A percentile compares a stretch with the other conserved stretches of the same genome.
Evolutionary conservation across 2,888 invertebrate genomes (phyloP).

Genomic region (Aradus depressus): DNA sequence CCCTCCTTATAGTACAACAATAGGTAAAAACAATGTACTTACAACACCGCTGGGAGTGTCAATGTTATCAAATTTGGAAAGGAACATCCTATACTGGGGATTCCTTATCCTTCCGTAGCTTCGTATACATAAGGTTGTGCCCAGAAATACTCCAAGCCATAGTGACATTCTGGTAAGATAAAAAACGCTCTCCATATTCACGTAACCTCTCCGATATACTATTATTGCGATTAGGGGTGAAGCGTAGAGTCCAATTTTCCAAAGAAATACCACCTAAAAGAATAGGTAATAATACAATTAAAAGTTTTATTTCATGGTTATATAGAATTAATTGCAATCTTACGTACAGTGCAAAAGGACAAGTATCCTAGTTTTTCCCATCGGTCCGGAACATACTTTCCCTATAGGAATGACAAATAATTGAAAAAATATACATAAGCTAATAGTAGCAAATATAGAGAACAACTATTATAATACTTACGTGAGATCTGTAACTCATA

Average conservation of each 20-base stretch:
- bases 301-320: constrained; percentile 8
- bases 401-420: constrained; percentile 6
- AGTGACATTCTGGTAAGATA: constrained; percentile 49
- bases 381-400: constrained; percentile 8
- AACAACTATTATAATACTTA: neutral
- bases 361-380: constrained; percentile 17
- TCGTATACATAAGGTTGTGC: constrained; percentile 52
- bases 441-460: neutral
- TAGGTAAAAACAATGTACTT: too few species aligned
- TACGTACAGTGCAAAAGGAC: constrained; percentile 12
- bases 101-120: constrained; percentile 57
- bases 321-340: constrained; percentile 3
- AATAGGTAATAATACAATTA: neutral
- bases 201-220: constrained; percentile 55
- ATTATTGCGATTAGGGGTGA: constrained; percentile 63
- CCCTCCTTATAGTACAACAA: too few species aligned
- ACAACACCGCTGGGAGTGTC: constrained; percentile 29
- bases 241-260: constrained; percentile 59
- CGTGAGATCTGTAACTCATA: constrained; percentile 2
- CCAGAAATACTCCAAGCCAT: constrained; percentile 53
- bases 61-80: constrained; percentile 46
- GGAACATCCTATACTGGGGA: constrained; percentile 56
- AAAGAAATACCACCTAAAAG: constrained; percentile 49
- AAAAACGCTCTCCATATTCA: constrained; percentile 45
- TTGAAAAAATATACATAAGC: neutral